Base-by-base conservation (phyloP, 1,140 invertebrate species). In the Spodoptera litura region DNA sequence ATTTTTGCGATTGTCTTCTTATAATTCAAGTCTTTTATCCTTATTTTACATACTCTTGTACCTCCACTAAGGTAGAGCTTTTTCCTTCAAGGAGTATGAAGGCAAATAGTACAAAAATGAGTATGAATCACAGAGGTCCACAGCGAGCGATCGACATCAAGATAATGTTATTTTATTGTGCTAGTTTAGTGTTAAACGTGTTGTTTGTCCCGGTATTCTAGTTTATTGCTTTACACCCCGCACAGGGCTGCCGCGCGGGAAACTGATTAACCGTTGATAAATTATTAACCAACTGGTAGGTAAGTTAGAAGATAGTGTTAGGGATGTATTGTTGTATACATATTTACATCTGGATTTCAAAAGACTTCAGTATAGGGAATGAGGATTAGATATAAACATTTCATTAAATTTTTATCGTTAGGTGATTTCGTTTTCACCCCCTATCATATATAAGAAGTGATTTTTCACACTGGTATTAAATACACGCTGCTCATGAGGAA, bases 141-240 rank as follows among this genome's bases (percentile, higher is more conserved):
- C 9, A 2, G 11, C 12, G 12, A 13, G 56, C 64, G 73, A 75
- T 75, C 58, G 49, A 27, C 44, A 53, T 75, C 49, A 49, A 61
- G 73, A 64, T 75, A 64, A 64, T 75, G 59, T 64, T 61, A 31
- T 52, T 75, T 75, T 75, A 75, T 75, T 62, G 44, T 55, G 73
- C 13, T 75, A 75, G 38, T 64, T 75, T 59, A 62, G 59, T 53
- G 73, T 53, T 64, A 75, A 75, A 64, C 59, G 72, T 64, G 73
- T 5, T 62, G 73, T 75, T 64, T 64, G 38, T 53, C 59, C 51
- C 59, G 31, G 56, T 31, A 27, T 53, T 44, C 49, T 62, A 15
- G 59, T 62, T 64, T 62, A 75, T 75, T 35, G 59, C 31, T 64
- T 64, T 31, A 38, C 8, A 51, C 25, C 13, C 27, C 25, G 20